phyloP scores from a whole-genome alignment of 2,888 invertebrate genomes.

The Minunthozetes semirufus region DNA sequence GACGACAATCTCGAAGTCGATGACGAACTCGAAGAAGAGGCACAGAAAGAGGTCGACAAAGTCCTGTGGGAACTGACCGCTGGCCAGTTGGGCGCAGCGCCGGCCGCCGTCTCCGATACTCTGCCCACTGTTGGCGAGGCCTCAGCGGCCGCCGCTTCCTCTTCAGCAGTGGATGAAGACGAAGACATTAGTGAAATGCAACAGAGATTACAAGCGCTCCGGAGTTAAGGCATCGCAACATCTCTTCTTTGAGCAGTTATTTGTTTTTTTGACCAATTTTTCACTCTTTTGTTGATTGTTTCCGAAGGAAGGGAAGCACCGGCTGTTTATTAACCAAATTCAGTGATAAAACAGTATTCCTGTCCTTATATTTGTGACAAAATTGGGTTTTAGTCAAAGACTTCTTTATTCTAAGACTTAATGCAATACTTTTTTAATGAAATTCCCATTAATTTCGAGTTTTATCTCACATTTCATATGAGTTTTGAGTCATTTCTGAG shows the following conservation, averaged over 20 bases:
- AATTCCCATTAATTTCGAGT: no score
- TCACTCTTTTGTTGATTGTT: neutral
- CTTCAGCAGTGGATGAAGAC: conserved; percentile 56
- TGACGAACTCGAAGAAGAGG: conserved; percentile 90
- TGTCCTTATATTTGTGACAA: no score
- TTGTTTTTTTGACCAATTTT: neutral
- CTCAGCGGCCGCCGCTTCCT: conserved; percentile 43
- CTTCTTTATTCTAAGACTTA: no score
- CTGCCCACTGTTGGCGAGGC: conserved; percentile 50
- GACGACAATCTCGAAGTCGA: conserved; percentile 66
- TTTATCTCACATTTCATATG: no score
- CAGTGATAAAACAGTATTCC: no score
- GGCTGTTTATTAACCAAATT: no score
- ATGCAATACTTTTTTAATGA: no score
- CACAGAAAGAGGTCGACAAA: conserved; percentile 85
- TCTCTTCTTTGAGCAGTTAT: neutral
- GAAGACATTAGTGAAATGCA: conserved; percentile 88
- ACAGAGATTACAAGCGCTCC: conserved; percentile 72
- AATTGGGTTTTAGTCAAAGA: no score
- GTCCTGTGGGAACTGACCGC: conserved; percentile 42
- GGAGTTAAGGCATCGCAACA: conserved; percentile 58
- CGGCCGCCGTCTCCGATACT: conserved; percentile 57
- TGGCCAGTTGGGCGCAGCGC: conserved; percentile 82
- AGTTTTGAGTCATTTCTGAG: no score
- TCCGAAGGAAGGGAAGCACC: neutral